Conservation (phyloP, 1,140 invertebrate genomes). For the Drosophila murphyi region DNA sequence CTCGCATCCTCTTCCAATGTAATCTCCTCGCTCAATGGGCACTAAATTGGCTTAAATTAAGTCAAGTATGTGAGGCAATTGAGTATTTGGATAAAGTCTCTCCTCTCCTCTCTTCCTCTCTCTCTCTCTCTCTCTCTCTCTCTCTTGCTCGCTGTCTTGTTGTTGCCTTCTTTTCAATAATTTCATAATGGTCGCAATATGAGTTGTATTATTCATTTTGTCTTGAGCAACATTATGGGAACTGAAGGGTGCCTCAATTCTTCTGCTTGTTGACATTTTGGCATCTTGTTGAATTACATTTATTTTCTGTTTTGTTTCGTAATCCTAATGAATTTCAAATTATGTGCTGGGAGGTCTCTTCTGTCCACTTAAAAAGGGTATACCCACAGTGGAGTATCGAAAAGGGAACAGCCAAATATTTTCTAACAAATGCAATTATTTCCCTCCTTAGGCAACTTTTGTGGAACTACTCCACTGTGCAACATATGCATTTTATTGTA, state of each 20-base stretch:
- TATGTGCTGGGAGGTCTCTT: conserved; percentile 36
- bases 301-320: conserved; percentile 76
- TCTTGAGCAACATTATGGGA: conserved; percentile 14
- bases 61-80: conserved; percentile 71
- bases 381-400: conserved; percentile 23
- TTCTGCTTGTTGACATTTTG: conserved; percentile 53
- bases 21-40: conserved; percentile 66
- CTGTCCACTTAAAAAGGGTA: conserved; percentile 48
- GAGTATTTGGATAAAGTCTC: conserved; percentile 24
- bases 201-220: conserved; percentile 63
- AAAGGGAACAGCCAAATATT: too few relatives aligned
- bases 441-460: too few relatives aligned
- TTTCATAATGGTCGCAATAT: conserved; percentile 69
- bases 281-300: conserved; percentile 59
- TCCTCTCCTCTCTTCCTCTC: conserved; percentile 17
- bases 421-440: too few relatives aligned
- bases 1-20: conserved; percentile 45
- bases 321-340: conserved; percentile 82
- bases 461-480: neutral
- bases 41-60: conserved; percentile 82
- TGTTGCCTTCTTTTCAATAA: conserved; percentile 27
- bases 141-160: neutral
- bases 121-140: neutral
- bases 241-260: conserved; percentile 45
- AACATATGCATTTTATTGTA: conserved; percentile 4